Evolutionary conservation across 2,888 invertebrate genomes (phyloP), one percentile per base, ranked within the genome.

Genomic region (Limenitis camilla): DNA sequence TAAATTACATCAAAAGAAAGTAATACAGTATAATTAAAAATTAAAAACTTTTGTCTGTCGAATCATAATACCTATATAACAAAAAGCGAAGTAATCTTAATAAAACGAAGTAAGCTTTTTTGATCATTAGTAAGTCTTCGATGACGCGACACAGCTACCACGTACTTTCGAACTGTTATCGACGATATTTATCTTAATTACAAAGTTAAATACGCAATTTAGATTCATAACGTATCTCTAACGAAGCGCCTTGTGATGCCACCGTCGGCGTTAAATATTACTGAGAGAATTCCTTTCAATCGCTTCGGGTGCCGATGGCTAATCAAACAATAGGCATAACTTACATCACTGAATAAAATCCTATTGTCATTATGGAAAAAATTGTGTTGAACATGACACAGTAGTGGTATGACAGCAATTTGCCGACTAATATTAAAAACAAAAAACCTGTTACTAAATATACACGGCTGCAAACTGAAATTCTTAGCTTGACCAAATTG

Each of bases 131-230:
- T 57, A 59, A 64, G 66, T 66, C 74, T 76, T 71, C 65, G 66
- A 66, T 64, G 61, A 66, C 68, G 72, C 69, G 73, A 70, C 69
- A 67, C 64, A 65, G 71, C 75, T 69, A 71, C 72, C 77, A 81
- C 78, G 76, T 76, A 71, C 69, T 71, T 71, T 61, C 54, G 61
- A 71, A 69, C 67, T 74, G 71, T 78, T 84, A 86, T 86, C 85
- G 67, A 50, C 65, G 64, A 73, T 76, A 84, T 84, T 85, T 76
- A 87, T 86, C 86, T 86, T 85, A 85, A 86, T 84, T 82, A 81
- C 74, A 53, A 65, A 72, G 65, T 73, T 81, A 83, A 85, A 79
- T 69, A 67, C 67, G 69, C 70, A 70, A 78, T 86, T 85, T 77
- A 74, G 78, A 86, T 83, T 81, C 86, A 72, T 72, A 70, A 66